Evolutionary conservation across 2,797 vertebrate species (phyloP).

Genomic region (Synaphobranchus kaupii): DNA sequence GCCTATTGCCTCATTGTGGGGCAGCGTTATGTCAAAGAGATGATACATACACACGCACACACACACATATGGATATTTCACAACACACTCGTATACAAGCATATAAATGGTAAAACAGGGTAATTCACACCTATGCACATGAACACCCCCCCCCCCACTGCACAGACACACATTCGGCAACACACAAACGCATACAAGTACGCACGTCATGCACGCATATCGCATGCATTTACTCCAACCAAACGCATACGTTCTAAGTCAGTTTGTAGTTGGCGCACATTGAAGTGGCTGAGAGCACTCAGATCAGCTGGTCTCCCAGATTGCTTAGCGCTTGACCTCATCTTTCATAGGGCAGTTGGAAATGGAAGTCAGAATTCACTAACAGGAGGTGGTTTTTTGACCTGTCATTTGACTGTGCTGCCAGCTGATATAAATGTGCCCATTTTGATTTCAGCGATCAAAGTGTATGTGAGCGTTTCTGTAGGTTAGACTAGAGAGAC

Average conservation of each 20-base stretch:
- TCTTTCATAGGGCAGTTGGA: not conserved
- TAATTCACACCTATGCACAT: not conserved
- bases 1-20: too few species aligned
- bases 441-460: not conserved
- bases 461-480: not conserved
- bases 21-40: too few species aligned
- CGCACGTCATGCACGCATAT: not conserved
- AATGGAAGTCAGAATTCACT: not conserved
- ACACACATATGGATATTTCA: too few species aligned
- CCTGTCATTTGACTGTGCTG: not conserved
- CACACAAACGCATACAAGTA: not conserved
- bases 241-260: not conserved
- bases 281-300: not conserved
- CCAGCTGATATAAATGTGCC: not conserved
- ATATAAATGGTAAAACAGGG: not conserved
- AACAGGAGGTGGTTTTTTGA: not conserved
- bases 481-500: not conserved
- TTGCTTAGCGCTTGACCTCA: not conserved
- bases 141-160: not conserved
- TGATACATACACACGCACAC: not conserved
- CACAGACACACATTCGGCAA: not conserved
- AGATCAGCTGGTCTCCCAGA: not conserved
- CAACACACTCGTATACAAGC: not conserved
- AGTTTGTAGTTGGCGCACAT: not conserved
- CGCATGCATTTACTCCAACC: not conserved